These are phyloP conservation scores for Miniopterus natalensis DNA, from an alignment of 2,113 vertebrate genomes.

Conservation along the genomic window DNA sequence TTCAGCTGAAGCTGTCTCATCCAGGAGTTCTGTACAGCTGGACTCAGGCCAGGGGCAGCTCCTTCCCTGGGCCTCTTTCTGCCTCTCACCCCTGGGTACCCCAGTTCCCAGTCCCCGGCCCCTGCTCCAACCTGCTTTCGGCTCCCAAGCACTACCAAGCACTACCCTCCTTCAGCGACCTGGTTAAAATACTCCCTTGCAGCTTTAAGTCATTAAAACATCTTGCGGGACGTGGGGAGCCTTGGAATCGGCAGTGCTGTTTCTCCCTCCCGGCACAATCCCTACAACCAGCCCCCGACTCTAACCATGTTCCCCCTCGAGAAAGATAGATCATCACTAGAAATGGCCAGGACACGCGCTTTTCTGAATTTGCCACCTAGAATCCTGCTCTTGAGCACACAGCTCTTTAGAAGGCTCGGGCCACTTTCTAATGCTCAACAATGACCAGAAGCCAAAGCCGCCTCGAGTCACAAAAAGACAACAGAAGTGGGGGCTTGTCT, in stretches of 20 bases:
- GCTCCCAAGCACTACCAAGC: too few species aligned
- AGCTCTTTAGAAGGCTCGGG: background rate
- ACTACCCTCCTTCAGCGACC: background rate
- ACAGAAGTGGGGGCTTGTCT: accelerated
- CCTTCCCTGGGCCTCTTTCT: too few species aligned
- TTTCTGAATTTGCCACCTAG: background rate
- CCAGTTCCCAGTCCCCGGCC: accelerated
- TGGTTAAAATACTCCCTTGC: background rate
- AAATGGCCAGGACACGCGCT: background rate
- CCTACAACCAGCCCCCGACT: background rate
- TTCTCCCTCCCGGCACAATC: background rate
- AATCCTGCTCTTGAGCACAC: background rate
- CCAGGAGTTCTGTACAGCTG: accelerated
- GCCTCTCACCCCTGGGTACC: accelerated
- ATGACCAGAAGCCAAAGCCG: background rate
- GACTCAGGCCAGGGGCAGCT: background rate
- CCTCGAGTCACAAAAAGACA: background rate
- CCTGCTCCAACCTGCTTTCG: background rate
- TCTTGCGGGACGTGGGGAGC: background rate
- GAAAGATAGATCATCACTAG: background rate
- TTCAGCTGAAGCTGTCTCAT: background rate
- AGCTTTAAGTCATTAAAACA: background rate
- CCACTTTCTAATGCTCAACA: accelerated
- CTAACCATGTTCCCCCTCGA: background rate
- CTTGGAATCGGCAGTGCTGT: accelerated